These are phyloP conservation scores for Protodeltote pygarga DNA, from an alignment of 2,888 invertebrate species.

Conservation along the genomic window DNA sequence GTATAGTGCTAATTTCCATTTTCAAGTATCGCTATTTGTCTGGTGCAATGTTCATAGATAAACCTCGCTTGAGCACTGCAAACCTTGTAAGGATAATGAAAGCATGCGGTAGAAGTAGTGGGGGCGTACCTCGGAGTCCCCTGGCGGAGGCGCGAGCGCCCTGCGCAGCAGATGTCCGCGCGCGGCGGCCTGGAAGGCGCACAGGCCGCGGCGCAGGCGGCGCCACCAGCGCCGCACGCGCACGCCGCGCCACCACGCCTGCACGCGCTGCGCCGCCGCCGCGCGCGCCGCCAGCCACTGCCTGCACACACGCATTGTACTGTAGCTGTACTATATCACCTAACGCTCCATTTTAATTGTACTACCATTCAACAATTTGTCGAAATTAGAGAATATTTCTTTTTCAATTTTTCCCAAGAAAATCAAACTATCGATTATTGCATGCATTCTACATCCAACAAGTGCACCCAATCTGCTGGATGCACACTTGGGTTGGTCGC, in stretches of 20 bases:
- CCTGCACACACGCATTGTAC: too few relatives aligned
- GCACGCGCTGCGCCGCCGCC: slow-evolving; percentile 90
- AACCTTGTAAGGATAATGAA: slow-evolving; percentile 8
- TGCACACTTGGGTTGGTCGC: too few relatives aligned
- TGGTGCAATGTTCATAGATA: slow-evolving; percentile 6
- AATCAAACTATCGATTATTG: too few relatives aligned
- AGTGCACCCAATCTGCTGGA: too few relatives aligned
- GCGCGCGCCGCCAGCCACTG: slow-evolving; percentile 83
- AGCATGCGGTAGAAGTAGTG: not conserved
- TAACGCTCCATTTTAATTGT: too few relatives aligned
- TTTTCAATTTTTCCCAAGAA: too few relatives aligned
- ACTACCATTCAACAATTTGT: too few relatives aligned
- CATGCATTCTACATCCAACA: too few relatives aligned
- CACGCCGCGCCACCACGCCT: slow-evolving; percentile 92
- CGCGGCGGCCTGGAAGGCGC: slow-evolving; percentile 91
- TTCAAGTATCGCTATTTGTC: too few relatives aligned
- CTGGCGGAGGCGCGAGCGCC: slow-evolving; percentile 47
- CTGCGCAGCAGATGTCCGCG: slow-evolving; percentile 88
- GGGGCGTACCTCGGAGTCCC: slow-evolving; percentile 50
- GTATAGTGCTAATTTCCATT: too few relatives aligned
- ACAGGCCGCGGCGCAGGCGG: slow-evolving; percentile 86
- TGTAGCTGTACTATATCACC: too few relatives aligned
- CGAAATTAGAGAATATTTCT: too few relatives aligned
- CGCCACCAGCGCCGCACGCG: slow-evolving; percentile 89
- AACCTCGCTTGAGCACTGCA: slow-evolving; percentile 3